Evolutionary conservation across 2,888 invertebrate genomes (phyloP).

Genomic region (Nomada ferruginata): DNA sequence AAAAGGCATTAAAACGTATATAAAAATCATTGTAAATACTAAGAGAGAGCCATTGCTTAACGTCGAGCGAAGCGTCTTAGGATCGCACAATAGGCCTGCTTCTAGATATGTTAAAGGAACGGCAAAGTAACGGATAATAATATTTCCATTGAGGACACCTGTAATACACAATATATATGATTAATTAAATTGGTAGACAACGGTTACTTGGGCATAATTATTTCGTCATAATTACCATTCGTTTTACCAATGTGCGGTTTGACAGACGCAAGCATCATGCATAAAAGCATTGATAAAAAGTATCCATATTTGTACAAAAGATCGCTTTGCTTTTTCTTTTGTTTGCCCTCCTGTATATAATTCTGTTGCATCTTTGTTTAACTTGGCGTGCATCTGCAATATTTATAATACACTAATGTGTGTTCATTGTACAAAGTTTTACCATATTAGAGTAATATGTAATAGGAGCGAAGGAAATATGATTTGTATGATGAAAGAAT

Average conservation of each 20-base stretch:
- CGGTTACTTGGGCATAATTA: background rate
- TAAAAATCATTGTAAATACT: conserved; percentile 77
- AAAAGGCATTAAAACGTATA: conserved; percentile 79
- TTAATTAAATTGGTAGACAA: background rate
- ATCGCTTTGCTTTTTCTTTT: conserved; percentile 60
- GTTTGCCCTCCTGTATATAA: conserved; percentile 26
- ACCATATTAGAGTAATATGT: background rate
- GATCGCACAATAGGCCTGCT: conserved; percentile 79
- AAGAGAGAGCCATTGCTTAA: conserved; percentile 77
- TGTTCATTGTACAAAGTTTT: background rate
- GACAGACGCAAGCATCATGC: conserved; percentile 80
- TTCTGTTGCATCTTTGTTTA: conserved; percentile 52
- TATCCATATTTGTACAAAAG: conserved; percentile 78
- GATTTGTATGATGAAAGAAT: conserved; percentile 34
- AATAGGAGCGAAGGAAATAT: conserved; percentile 17
- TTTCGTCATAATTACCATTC: conserved; percentile 54
- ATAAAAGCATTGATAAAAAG: conserved; percentile 78
- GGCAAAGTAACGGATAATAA: conserved; percentile 80
- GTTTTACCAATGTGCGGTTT: conserved; percentile 79
- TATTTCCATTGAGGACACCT: conserved; percentile 80
- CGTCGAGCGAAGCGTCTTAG: conserved; percentile 76
- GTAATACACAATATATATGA: conserved; percentile 25
- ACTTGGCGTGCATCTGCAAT: conserved; percentile 35
- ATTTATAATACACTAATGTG: background rate
- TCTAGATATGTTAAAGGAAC: conserved; percentile 81